Evolutionary conservation across 2,888 invertebrate genomes (phyloP).

Genomic region (Itoplectis maculator): DNA sequence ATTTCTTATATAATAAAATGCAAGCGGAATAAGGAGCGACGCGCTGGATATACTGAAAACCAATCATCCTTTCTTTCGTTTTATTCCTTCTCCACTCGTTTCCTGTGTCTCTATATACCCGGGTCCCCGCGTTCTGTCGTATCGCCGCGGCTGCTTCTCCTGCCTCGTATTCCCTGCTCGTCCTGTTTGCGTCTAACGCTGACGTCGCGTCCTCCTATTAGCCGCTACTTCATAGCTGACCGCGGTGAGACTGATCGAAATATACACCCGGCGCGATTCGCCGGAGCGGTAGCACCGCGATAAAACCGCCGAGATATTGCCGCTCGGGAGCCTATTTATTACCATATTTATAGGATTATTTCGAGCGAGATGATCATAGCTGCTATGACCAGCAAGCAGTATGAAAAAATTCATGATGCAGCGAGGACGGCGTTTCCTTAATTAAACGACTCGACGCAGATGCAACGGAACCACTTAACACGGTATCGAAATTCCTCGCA

Average conservation of each 20-base stretch:
- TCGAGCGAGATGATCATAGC: no score
- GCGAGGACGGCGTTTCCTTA: no score
- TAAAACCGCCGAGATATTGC: no score
- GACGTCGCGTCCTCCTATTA: constrained; percentile 13
- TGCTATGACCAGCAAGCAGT: no score
- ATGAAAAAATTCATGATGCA: no score
- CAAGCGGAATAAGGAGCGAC: constrained; percentile 46
- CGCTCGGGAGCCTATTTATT: no score
- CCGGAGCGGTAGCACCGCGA: no score
- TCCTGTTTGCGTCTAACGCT: constrained; percentile 3
- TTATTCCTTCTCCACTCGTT: constrained; percentile 35
- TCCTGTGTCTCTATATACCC: constrained; percentile 19
- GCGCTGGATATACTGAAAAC: constrained; percentile 71
- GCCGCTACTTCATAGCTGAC: background rate
- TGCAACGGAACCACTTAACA: no score
- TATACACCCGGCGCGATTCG: background rate
- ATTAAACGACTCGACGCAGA: no score
- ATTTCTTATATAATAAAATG: constrained; percentile 67
- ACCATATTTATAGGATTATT: no score
- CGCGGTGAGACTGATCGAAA: background rate
- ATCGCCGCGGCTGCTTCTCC: constrained; percentile 8
- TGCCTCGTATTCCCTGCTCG: constrained; percentile 11
- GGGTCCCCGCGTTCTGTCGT: constrained; percentile 15
- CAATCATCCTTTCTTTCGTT: constrained; percentile 73
- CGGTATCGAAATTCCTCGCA: no score